These are phyloP conservation scores for Pseudocheirus occidentalis DNA, from an alignment of 2,797 vertebrate genomes.

Conservation along the genomic window DNA sequence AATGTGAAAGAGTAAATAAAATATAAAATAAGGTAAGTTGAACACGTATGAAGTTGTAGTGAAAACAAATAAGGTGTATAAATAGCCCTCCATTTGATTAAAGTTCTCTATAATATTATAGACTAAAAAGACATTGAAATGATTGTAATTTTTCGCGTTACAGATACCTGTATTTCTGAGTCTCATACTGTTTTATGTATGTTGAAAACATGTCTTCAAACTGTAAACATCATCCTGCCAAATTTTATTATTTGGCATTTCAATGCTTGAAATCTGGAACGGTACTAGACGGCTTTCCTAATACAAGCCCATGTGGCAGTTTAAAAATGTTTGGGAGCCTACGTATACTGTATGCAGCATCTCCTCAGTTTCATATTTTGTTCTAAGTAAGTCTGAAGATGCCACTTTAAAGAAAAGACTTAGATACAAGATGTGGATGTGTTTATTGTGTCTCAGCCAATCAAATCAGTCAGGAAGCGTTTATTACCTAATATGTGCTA, in stretches of 20 bases:
- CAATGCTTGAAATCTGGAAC: constrained; percentile 36
- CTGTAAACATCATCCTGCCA: constrained; percentile 41
- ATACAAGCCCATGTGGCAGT: background rate
- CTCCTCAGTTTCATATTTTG: constrained; percentile 34
- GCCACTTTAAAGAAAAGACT: constrained; percentile 53
- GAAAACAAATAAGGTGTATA: background rate
- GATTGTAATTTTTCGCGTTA: constrained; percentile 38
- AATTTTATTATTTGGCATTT: constrained; percentile 40
- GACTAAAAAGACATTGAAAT: constrained; percentile 3
- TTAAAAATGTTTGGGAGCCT: constrained; percentile 25
- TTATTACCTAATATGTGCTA: background rate
- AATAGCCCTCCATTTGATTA: constrained; percentile 13
- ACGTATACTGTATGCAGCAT: background rate
- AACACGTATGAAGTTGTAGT: constrained; percentile 25
- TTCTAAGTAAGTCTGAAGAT: constrained; percentile 24
- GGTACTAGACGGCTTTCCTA: background rate
- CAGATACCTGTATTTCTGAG: constrained; percentile 1
- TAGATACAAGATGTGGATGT: constrained; percentile 21
- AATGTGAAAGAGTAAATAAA: constrained; percentile 27
- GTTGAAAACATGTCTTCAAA: constrained; percentile 43
- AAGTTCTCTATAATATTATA: background rate
- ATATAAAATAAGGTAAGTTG: constrained; percentile 25
- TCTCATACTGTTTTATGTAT: constrained; percentile 53
- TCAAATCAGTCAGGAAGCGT: background rate
- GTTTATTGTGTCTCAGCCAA: constrained; percentile 41